These are phyloP conservation scores for Microplitis manilae DNA, from an alignment of 2,888 invertebrate species.

Conservation along the genomic window DNA sequence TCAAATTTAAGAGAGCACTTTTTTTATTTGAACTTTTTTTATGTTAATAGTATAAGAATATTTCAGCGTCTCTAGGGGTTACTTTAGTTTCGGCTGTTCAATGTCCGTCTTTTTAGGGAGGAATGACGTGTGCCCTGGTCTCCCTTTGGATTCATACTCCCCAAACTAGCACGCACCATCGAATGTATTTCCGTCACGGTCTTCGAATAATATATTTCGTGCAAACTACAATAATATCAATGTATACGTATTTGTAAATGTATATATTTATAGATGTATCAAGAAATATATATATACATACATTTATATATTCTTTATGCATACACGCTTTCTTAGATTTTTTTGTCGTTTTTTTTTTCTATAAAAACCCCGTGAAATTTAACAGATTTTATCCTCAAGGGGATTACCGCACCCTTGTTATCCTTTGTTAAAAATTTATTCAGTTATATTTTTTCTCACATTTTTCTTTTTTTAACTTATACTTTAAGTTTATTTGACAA, in stretches of 20 bases:
- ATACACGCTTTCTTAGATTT: background rate
- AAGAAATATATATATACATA: conserved; percentile 1
- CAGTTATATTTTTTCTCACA: background rate
- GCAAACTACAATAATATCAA: conserved; percentile 21
- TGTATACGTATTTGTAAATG: conserved; percentile 9
- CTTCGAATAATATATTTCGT: conserved; percentile 23
- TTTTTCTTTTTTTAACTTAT: conserved; percentile 9
- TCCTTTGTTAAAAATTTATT: conserved; percentile 5
- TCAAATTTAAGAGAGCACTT: too few relatives aligned
- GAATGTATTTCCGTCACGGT: conserved; percentile 18
- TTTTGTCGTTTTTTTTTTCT: background rate
- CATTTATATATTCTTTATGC: background rate
- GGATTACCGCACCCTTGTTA: conserved; percentile 27
- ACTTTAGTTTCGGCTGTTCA: conserved; percentile 6
- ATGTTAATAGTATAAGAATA: background rate
- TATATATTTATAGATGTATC: conserved; percentile 2
- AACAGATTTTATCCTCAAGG: conserved; percentile 14
- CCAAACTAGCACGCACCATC: conserved; percentile 33
- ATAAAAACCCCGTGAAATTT: conserved; percentile 9
- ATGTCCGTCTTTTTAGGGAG: conserved; percentile 34
- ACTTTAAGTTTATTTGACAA: background rate
- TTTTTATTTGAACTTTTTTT: background rate
- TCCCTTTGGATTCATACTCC: conserved; percentile 40
- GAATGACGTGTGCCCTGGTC: conserved; percentile 42
- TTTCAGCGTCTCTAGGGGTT: conserved; percentile 13